A percentile compares a stretch with the other conserved stretches of the same genome.
These are phyloP conservation scores for Psophia crepitans DNA, from an alignment of 2,113 vertebrate genomes.

Conservation along the genomic window DNA sequence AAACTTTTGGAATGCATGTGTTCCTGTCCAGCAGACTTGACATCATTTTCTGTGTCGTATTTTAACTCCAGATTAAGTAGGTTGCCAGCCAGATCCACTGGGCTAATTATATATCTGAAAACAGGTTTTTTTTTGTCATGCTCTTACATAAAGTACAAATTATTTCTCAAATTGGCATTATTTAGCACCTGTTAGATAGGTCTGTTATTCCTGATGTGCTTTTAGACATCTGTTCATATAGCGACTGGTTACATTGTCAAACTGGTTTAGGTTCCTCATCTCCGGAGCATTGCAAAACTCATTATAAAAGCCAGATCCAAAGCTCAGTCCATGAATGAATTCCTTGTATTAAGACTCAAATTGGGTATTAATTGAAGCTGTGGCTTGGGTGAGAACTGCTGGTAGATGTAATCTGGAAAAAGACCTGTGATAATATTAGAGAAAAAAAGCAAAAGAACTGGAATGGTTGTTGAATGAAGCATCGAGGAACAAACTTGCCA, in stretches of 20 bases:
- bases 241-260: background rate
- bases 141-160: background rate
- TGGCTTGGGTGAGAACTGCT: background rate
- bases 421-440: background rate
- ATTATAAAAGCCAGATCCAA: background rate
- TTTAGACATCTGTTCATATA: background rate
- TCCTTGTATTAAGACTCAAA: background rate
- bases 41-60: background rate
- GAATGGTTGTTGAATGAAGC: background rate
- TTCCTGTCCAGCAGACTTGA: background rate
- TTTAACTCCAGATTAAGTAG: background rate
- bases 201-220: background rate
- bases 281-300: background rate
- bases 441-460: background rate
- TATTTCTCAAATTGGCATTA: background rate
- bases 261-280: background rate
- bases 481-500: constrained; percentile 30
- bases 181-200: background rate
- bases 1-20: background rate
- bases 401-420: background rate
- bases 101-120: background rate
- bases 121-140: background rate
- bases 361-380: constrained; percentile 15
- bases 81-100: background rate
- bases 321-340: background rate